Evolutionary conservation across 1,140 invertebrate species (phyloP), one percentile per base, ranked within the genome.

Genomic region (Drosophila ambigua): DNA sequence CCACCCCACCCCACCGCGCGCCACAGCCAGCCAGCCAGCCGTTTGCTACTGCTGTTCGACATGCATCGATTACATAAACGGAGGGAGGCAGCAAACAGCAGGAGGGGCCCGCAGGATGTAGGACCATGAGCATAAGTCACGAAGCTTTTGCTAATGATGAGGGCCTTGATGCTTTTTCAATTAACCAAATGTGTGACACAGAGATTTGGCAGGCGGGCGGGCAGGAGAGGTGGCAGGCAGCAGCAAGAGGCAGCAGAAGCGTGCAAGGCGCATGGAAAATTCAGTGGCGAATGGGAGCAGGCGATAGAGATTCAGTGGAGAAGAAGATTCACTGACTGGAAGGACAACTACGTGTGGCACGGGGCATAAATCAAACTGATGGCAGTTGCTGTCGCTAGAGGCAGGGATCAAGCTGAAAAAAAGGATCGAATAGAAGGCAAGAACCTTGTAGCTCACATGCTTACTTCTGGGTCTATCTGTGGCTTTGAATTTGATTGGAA

Each of bases 1-100:
- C 35, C 35, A 35, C 31, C 31, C 31, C 35, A 13, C 35, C 35
- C 35, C 11, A 0, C 11, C 35, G 16, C 16, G 16, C 26, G 20
- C 20, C 20, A 1, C 26, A 28, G 26, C 26, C 20, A 20, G 20
- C 1, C 20, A 20, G 20, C 26, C 5, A 6, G 5, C 5, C 35
- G 35, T 31, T 44, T 46, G 55, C 45, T 58, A 71, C 73, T 69
- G 83, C 79, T 88, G 83, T 88, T 88, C 80, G 79, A 89, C 83
- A 88, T 88, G 78, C 82, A 89, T 88, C 83, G 83, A 88, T 88
- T 88, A 88, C 83, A 88, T 88, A 88, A 73, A 77, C 49, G 79
- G 24, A 58, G 54, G 49, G 53, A 49, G 24, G 57, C 46, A 9
- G 43, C 15, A 48, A 35, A 28, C 39, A 28, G 31, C 60, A 6